These are phyloP conservation scores for Notocelia uddmanniana DNA, from an alignment of 2,888 invertebrate genomes.

Conservation along the genomic window DNA sequence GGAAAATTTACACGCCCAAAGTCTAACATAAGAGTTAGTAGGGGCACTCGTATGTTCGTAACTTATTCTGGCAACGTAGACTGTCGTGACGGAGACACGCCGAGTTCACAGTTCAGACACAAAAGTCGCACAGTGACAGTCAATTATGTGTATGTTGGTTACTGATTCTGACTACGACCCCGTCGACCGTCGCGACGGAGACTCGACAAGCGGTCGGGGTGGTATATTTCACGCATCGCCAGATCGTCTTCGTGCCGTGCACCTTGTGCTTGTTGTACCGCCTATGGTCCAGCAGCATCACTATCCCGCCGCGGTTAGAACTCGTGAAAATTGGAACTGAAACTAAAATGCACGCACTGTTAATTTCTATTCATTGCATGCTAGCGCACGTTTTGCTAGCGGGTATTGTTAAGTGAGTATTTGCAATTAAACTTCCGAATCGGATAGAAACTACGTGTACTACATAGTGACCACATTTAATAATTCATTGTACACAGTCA, in stretches of 20 bases:
- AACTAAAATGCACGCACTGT: not conserved
- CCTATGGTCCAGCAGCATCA: slow-evolving; percentile 45
- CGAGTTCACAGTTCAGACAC: not conserved
- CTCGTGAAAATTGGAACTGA: slow-evolving; percentile 28
- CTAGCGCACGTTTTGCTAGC: not conserved
- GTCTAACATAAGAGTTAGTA: too few species aligned
- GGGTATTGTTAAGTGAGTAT: not conserved
- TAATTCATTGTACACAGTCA: not conserved
- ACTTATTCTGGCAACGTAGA: too few species aligned
- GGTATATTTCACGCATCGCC: slow-evolving; percentile 48
- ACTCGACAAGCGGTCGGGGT: slow-evolving; percentile 21
- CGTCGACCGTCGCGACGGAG: slow-evolving; percentile 29
- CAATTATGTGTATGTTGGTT: slow-evolving; percentile 7
- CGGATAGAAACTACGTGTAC: too few species aligned
- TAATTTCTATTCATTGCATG: not conserved
- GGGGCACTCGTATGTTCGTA: too few species aligned
- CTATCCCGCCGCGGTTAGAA: slow-evolving; percentile 18
- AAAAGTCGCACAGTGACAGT: not conserved
- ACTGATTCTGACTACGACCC: slow-evolving; percentile 13
- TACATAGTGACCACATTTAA: not conserved
- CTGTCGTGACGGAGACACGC: not conserved
- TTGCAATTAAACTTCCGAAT: not conserved
- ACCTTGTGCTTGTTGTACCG: slow-evolving; percentile 49
- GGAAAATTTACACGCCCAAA: too few species aligned
- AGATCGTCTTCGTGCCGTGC: slow-evolving; percentile 42